Evolutionary conservation across 2,797 vertebrate species (phyloP).

Genomic region (Chaenodraco wilsoni): DNA sequence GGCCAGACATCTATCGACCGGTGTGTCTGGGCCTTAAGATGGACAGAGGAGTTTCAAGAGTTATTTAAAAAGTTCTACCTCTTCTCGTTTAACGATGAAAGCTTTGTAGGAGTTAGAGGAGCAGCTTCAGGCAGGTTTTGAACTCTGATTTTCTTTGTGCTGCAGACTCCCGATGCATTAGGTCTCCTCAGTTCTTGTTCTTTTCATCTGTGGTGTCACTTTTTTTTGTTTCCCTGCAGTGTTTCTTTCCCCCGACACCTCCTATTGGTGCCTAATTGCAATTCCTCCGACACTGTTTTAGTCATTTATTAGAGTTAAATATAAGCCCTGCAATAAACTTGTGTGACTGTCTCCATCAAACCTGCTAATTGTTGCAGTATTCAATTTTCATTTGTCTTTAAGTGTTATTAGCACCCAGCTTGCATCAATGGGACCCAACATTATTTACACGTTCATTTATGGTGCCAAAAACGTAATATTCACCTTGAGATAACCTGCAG

Average conservation of each 20-base stretch:
- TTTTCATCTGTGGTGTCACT: conserved; percentile 18
- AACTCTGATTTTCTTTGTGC: too few species aligned
- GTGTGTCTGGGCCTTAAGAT: too few species aligned
- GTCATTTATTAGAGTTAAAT: conserved; percentile 75
- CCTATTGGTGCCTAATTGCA: conserved; percentile 62
- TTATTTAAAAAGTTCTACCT: too few species aligned
- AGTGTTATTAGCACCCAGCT: conserved; percentile 74
- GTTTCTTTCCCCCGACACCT: conserved; percentile 51
- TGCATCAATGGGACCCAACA: conserved; percentile 48
- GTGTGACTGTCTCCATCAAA: conserved; percentile 65
- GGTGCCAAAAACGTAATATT: conserved; percentile 36
- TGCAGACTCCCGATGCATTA: neutral
- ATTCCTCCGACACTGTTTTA: conserved; percentile 74
- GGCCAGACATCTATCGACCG: too few species aligned
- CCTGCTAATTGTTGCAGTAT: conserved; percentile 76
- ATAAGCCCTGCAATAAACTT: conserved; percentile 52
- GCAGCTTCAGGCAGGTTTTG: too few species aligned
- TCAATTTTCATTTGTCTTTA: conserved; percentile 66
- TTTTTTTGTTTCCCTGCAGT: conserved; percentile 28
- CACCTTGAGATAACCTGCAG: conserved; percentile 49
- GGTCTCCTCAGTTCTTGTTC: neutral
- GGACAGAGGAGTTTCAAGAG: too few species aligned
- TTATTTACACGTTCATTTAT: conserved; percentile 62
- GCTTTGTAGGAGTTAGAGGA: too few species aligned
- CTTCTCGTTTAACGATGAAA: too few species aligned